Percentiles rank a stretch among this genome's conserved stretches.
Evolutionary conservation across 2,888 invertebrate species (phyloP).

Genomic region (Lasioglossum villosulum): DNA sequence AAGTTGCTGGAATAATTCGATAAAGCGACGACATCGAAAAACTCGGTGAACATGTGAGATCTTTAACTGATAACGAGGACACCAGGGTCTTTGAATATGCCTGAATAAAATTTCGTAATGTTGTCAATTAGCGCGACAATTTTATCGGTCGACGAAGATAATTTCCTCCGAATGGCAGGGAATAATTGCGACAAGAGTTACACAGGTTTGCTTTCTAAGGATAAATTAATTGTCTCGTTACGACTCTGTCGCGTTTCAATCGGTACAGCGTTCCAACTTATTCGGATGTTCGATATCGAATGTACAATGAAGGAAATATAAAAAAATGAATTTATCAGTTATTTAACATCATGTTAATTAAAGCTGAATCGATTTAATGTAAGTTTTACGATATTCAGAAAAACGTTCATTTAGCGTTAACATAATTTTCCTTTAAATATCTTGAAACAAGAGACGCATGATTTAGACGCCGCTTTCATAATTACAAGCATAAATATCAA

Average conservation of each 20-base stretch:
- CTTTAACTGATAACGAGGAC: not conserved
- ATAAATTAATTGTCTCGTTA: not conserved
- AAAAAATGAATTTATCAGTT: too few relatives aligned
- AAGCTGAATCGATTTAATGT: too few relatives aligned
- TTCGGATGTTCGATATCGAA: not conserved
- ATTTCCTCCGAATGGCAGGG: not conserved
- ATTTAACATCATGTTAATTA: too few relatives aligned
- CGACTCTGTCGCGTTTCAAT: not conserved
- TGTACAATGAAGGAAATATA: not conserved
- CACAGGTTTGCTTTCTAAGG: not conserved
- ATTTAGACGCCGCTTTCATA: too few relatives aligned
- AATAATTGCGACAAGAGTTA: not conserved
- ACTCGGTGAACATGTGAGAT: not conserved
- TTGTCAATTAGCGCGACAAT: not conserved
- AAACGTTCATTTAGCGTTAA: too few relatives aligned
- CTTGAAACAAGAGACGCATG: too few relatives aligned
- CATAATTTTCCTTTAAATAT: too few relatives aligned
- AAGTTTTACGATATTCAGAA: too few relatives aligned
- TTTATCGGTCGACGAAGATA: not conserved
- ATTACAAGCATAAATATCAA: not conserved
- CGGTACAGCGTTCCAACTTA: too few relatives aligned
- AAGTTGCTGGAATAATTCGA: not conserved
- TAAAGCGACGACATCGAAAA: not conserved
- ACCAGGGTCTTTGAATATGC: not conserved
- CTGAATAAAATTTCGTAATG: not conserved